Evolutionary conservation across 2,888 invertebrate genomes (phyloP), one percentile per base, ranked within the genome.

Genomic region (Julus scanicus): DNA sequence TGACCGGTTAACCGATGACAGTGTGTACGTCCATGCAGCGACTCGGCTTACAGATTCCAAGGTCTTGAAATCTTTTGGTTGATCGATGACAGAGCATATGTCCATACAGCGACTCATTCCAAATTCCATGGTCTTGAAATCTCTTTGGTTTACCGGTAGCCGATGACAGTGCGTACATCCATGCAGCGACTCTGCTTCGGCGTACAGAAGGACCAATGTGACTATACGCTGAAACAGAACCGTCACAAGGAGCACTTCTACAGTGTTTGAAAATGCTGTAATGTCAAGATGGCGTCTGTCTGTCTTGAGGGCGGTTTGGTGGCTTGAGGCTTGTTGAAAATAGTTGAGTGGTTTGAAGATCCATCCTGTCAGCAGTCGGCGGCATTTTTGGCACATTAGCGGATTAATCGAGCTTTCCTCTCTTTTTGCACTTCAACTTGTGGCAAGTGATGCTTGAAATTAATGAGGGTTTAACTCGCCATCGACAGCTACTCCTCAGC

Each of bases 101-200:
- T 63, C 63, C 63, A 63, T 53, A n/a, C 83, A 87, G 87, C 87
- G 87, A 83, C 87, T 87, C 87, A 44, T n/a, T n/a, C 44, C 44
- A 44, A 6, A 44, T 44, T 44, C 4, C 44, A 44, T 5, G 44
- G 44, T 44, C 4, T 44, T 6, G 6, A 44, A 5, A 11, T 53
- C 13, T 53, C n/a, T n/a, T n/a, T n/a, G n/a, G 63, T 63, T 63
- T n/a, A 63, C 20, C 63, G 8, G n/a, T 20, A 17, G 57, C 57
- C 57, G 57, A 20, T 53, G 53, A 17, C 53, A 4, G 53, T 53
- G 15, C 53, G 53, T 53, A 17, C 29, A 29, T 71, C 71, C 71
- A 71, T 57, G 44, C 83, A 88, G 88, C 88, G 88, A 88, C 88
- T 88, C 88, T 88, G 88, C 88, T 88, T 88, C 88, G 88, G 88